phyloP scores from a whole-genome alignment of 2,888 invertebrate genomes.

The Bursaphelenchus okinawaensis region DNA sequence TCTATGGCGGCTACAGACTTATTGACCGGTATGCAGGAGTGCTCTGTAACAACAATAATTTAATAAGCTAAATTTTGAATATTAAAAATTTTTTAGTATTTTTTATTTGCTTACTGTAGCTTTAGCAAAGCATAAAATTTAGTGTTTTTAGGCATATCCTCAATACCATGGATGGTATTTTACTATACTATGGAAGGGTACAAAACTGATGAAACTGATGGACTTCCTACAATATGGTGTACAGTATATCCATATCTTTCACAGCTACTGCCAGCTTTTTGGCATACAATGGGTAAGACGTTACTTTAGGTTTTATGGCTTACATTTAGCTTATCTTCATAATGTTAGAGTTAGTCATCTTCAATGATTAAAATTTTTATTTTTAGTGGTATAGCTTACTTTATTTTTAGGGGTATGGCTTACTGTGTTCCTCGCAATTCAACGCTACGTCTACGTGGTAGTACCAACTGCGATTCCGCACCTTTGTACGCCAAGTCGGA shows the following conservation, averaged over 20 bases:
- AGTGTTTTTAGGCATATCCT: slow-evolving; percentile 32
- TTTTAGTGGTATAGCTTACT: no score
- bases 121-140: no score
- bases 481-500: slow-evolving; percentile 66
- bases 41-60: no score
- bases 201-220: slow-evolving; percentile 23
- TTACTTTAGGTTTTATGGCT: no score
- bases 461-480: slow-evolving; percentile 80
- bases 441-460: slow-evolving; percentile 88
- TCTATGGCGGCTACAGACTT: slow-evolving; percentile 50
- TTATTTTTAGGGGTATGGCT: slow-evolving; percentile 73
- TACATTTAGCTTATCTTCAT: no score
- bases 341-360: no score
- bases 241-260: slow-evolving; percentile 62
- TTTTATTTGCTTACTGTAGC: no score
- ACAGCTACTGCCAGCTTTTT: slow-evolving; percentile 68
- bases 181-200: slow-evolving; percentile 50
- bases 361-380: no score
- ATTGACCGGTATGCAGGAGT: slow-evolving; percentile 34
- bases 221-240: slow-evolving; percentile 42
- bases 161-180: slow-evolving; percentile 46
- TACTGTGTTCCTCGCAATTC: slow-evolving; percentile 80
- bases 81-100: no score
- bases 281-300: neutral
- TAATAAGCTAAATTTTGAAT: no score